Evolutionary conservation across 35 echinoderm and acorn worm genomes (phyloP).

Genomic region (Diadema setosum): DNA sequence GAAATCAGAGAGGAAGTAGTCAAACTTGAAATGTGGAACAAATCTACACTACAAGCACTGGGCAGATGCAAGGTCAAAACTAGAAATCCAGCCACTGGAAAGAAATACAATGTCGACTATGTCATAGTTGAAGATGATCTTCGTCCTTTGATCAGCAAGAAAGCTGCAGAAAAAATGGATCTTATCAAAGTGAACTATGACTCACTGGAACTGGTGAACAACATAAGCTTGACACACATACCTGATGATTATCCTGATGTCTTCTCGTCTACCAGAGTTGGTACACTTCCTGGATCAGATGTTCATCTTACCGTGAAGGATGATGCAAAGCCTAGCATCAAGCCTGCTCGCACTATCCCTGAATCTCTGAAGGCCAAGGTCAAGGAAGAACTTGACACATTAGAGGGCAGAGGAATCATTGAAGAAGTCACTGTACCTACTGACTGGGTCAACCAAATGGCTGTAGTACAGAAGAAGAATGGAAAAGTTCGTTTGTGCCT

Average conservation of each 20-base stretch:
- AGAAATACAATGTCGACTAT: constrained; percentile 34
- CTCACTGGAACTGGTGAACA: neutral
- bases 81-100: constrained; percentile 50
- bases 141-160: neutral
- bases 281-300: neutral
- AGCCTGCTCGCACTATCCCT: neutral
- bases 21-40: constrained; percentile 55
- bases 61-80: constrained; percentile 56
- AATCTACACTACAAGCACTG: constrained; percentile 1
- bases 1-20: neutral
- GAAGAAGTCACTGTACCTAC: neutral
- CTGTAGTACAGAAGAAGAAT: neutral
- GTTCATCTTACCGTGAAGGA: neutral
- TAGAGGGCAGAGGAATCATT: neutral
- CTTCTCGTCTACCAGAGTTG: neutral
- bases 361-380: neutral
- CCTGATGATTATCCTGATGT: constrained; percentile 7
- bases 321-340: neutral
- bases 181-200: constrained; percentile 27
- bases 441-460: constrained; percentile 29
- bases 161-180: neutral
- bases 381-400: neutral
- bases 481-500: constrained; percentile 44
- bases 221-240: neutral
- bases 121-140: neutral